Percentiles rank a stretch among this genome's conserved stretches.
These are phyloP conservation scores for Hydrozoanthus tunicans DNA, from an alignment of 64 coral and sea anemone genomes.

Conservation along the genomic window DNA sequence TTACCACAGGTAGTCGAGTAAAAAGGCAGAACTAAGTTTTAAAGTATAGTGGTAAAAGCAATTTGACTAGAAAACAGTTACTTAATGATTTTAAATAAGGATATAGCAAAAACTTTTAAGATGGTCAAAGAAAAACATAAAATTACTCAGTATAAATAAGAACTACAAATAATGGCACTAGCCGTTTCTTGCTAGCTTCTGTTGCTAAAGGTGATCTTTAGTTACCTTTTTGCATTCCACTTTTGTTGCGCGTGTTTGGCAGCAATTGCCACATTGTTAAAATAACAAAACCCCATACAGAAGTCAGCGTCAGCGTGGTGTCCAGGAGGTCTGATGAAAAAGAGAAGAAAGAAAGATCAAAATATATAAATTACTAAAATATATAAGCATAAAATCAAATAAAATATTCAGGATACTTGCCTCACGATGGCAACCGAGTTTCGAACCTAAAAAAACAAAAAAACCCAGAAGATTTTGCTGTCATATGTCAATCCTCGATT, in stretches of 20 bases:
- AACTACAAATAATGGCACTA: not conserved
- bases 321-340: slow-evolving; percentile 76
- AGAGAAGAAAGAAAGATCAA: not conserved
- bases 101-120: too few species aligned
- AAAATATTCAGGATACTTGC: slow-evolving; percentile 11
- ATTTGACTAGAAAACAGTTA: too few species aligned
- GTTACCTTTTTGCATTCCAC: slow-evolving; percentile 85
- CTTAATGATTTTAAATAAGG: too few species aligned
- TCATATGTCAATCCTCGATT: not conserved
- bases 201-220: not conserved
- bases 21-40: too few species aligned
- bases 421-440: slow-evolving; percentile 88
- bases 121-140: too few species aligned
- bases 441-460: slow-evolving; percentile 48
- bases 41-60: too few species aligned
- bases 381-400: not conserved
- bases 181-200: not conserved
- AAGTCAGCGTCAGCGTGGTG: slow-evolving; percentile 93
- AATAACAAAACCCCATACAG: slow-evolving; percentile 98
- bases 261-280: slow-evolving; percentile 97
- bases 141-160: too few species aligned
- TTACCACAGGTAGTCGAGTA: too few species aligned
- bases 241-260: slow-evolving; percentile 83
- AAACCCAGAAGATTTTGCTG: not conserved
- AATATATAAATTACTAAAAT: not conserved